Percentiles rank a stretch among this genome's conserved stretches.
Conservation (phyloP, 2,888 invertebrate genomes). For the Alloscopus bannaensis region DNA sequence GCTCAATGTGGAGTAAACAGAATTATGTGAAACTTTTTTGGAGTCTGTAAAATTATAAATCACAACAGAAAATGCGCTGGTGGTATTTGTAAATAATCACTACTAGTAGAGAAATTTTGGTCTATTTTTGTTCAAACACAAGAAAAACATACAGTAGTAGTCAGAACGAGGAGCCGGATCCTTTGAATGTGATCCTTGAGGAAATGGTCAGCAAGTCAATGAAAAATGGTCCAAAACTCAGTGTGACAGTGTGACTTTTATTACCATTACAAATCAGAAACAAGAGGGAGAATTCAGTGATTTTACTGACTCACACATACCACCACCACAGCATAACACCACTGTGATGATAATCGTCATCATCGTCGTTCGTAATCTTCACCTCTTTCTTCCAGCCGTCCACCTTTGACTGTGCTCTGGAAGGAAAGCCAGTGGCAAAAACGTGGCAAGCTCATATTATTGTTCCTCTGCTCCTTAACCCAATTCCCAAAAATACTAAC, state of each 20-base stretch:
- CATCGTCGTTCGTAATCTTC: background rate
- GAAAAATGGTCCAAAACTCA: conserved; percentile 27
- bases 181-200: too few relatives aligned
- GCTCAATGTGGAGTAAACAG: too few relatives aligned
- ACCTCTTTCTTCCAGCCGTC: background rate
- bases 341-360: too few relatives aligned
- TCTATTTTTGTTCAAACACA: too few relatives aligned
- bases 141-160: too few relatives aligned
- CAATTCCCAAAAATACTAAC: conserved; percentile 43
- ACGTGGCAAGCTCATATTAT: conserved; percentile 12
- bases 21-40: too few relatives aligned
- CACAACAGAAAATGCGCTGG: too few relatives aligned
- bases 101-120: too few relatives aligned
- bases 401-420: background rate
- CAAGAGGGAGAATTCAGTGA: conserved; percentile 26
- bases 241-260: conserved; percentile 49
- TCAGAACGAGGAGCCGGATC: too few relatives aligned
- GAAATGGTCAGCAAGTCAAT: too few relatives aligned
- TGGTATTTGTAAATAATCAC: too few relatives aligned
- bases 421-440: conserved; percentile 13
- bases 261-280: conserved; percentile 51
- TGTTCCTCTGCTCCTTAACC: conserved; percentile 32
- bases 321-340: conserved; percentile 10
- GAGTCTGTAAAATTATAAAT: too few relatives aligned
- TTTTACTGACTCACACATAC: conserved; percentile 44